phyloP scores from a whole-genome alignment of 23 tunicate genomes.

The Diplosoma virens region DNA sequence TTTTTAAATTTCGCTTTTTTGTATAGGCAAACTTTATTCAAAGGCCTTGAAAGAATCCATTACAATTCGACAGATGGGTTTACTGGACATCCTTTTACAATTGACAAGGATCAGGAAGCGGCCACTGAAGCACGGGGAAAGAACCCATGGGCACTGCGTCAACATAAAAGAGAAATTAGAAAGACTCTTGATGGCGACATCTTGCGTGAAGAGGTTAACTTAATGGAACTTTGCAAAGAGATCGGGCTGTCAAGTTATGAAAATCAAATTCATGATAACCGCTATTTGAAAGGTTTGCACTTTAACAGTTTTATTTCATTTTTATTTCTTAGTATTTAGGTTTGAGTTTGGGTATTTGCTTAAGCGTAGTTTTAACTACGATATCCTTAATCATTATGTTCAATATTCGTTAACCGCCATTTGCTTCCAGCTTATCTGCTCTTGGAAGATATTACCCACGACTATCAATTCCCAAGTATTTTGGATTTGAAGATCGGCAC shows the following conservation, averaged over 20 bases:
- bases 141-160: constrained; percentile 82
- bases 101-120: constrained; percentile 84
- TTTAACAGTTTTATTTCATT: too few species aligned
- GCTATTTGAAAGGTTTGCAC: neutral
- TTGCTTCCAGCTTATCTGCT: constrained; percentile 54
- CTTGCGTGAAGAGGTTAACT: constrained; percentile 40
- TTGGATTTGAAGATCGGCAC: constrained; percentile 75
- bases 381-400: too few species aligned
- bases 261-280: neutral
- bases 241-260: neutral
- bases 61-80: constrained; percentile 56
- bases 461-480: constrained; percentile 47
- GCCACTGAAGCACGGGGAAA: constrained; percentile 65
- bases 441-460: constrained; percentile 64
- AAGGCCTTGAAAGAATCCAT: constrained; percentile 64
- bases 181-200: constrained; percentile 56
- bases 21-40: constrained; percentile 64
- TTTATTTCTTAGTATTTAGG: too few species aligned
- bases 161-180: constrained; percentile 65
- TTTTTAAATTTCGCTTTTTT: too few species aligned
- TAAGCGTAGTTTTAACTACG: too few species aligned
- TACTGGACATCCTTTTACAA: constrained; percentile 76
- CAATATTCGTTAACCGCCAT: neutral
- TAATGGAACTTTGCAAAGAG: neutral
- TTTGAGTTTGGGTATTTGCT: too few species aligned